These are phyloP conservation scores for Neodiprion lecontei DNA, from an alignment of 1,140 invertebrate species.

Conservation along the genomic window DNA sequence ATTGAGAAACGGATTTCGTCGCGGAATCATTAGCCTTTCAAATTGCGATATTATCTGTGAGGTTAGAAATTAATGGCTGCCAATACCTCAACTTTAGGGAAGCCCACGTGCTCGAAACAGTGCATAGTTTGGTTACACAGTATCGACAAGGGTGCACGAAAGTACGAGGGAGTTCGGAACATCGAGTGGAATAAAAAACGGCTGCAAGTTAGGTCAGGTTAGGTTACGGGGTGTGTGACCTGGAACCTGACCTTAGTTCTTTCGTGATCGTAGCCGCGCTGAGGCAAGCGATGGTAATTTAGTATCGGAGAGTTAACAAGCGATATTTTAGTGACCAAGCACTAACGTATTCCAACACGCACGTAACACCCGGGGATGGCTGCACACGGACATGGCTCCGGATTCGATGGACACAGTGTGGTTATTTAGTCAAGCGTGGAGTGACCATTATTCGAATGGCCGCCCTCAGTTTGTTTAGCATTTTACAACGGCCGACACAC, in stretches of 20 bases:
- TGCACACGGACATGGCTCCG: no score
- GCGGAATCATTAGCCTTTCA: no score
- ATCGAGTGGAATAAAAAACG: conserved; percentile 1
- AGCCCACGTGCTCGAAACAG: no score
- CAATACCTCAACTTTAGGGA: no score
- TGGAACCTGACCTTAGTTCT: neutral
- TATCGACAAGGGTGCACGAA: neutral
- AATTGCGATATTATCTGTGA: no score
- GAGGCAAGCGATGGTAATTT: conserved; percentile 1
- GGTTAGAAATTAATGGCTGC: no score
- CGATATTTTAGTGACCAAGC: conserved; percentile 1
- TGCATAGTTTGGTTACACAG: neutral
- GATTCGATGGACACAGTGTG: conserved; percentile 8
- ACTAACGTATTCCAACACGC: conserved; percentile 7
- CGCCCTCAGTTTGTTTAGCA: conserved; percentile 45
- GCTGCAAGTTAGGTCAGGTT: no score
- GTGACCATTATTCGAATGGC: conserved; percentile 40
- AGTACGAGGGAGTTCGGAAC: neutral
- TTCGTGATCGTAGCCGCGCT: neutral
- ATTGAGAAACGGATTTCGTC: no score
- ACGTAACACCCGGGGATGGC: neutral
- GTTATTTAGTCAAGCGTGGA: conserved; percentile 42
- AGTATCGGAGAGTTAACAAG: conserved; percentile 1
- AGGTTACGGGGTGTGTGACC: no score
- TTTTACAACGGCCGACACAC: conserved; percentile 38